Evolutionary conservation across 2,113 vertebrate species (phyloP), one percentile per base, ranked within the genome.

Genomic region (Cnemophilus loriae): DNA sequence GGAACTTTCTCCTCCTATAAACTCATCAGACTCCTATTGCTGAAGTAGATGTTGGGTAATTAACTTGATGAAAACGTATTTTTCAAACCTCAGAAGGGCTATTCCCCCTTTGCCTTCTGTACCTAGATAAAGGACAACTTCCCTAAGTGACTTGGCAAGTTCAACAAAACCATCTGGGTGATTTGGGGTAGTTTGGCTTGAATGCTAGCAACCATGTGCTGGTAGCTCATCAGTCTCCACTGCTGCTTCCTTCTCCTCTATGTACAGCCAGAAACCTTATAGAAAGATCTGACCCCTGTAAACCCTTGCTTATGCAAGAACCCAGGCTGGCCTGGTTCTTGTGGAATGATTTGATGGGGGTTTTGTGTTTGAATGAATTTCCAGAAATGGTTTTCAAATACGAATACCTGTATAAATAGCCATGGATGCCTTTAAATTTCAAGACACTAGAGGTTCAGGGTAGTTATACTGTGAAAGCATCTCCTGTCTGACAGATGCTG

Each of bases 341-440:
- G 10, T 37, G 70, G 41, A 27, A 33, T 32, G 39, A 20, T 47
- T 55, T 0, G 0, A 3, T 76, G 63, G 33, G 13, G 7, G 10
- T 19, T 95, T 84, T 69, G 33, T 80, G 37, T 69, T 57, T 77
- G 70, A 61, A 32, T 67, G 41, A 10, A n/a, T 65, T 93, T 79
- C 30, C 42, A 55, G 46, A 57, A 22, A 30, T 1, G 6, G 7
- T 39, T 94, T 79, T 84, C 42, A 44, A 5, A 39, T 20, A 39
- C 4, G 77, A 81, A 32, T 42, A 24, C 20, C 32, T 17, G 11
- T 67, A 33, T 63, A 42, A 88, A 63, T 61, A 63, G 55, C 37
- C 32, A 28, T 0, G 8, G 27, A 21, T 35, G 39, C 39, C 50
- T 91, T 81, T 46, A 42, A 13, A 42, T 90, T 77, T 64, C 26